Conservation (phyloP, 2,888 invertebrate genomes). For the Machimus atricapillus region DNA sequence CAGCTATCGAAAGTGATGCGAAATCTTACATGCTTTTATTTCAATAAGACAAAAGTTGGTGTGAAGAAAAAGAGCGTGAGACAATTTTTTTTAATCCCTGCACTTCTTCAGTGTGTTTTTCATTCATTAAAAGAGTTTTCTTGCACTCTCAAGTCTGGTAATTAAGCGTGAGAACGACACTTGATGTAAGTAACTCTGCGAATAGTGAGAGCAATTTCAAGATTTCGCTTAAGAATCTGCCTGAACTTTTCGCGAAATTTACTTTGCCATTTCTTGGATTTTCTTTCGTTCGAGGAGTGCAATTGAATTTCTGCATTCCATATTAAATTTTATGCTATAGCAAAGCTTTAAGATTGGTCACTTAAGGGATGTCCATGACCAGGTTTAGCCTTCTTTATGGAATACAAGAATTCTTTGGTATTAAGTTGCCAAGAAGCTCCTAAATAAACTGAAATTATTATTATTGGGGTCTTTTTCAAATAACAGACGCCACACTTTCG, state of each 20-base stretch:
- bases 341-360: neutral
- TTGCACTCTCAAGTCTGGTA: neutral
- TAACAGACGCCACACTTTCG: neutral
- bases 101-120: neutral
- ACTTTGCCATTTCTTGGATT: neutral
- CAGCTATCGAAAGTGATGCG: neutral
- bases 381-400: neutral
- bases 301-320: neutral
- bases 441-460: neutral
- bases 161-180: neutral
- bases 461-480: neutral
- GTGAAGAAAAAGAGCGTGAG: neutral
- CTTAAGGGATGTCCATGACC: neutral
- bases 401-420: neutral
- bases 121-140: neutral
- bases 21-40: neutral
- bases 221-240: neutral
- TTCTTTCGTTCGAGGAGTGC: neutral
- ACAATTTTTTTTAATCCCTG: neutral
- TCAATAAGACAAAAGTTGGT: neutral
- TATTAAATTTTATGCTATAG: neutral
- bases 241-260: neutral
- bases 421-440: neutral
- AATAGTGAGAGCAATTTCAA: neutral
- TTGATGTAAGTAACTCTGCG: neutral